Conservation (phyloP, 2,888 invertebrate genomes). For the Ariolimax columbianus region DNA sequence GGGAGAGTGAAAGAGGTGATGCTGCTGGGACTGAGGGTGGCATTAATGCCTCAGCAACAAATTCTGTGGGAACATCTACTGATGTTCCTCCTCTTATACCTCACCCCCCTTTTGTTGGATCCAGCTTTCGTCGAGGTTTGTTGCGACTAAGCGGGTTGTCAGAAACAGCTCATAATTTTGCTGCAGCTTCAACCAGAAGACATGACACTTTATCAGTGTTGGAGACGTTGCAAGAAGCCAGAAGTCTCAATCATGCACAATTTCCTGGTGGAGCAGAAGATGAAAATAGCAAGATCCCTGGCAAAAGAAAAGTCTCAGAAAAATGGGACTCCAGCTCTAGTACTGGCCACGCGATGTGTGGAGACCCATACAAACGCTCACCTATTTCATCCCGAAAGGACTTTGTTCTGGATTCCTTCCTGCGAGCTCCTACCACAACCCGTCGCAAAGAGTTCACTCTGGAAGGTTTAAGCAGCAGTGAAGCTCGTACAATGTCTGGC, state of each 20-base stretch:
- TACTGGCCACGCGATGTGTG: background rate
- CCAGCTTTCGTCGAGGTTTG: slow-evolving; percentile 27
- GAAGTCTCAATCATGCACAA: background rate
- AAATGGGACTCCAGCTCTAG: slow-evolving; percentile 22
- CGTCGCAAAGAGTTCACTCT: slow-evolving; percentile 73
- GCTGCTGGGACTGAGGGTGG: slow-evolving; percentile 27
- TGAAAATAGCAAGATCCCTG: slow-evolving; percentile 29
- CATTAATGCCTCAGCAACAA: slow-evolving; percentile 26
- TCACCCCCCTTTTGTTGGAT: slow-evolving; percentile 32
- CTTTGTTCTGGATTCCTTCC: slow-evolving; percentile 54
- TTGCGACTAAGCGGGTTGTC: slow-evolving; percentile 32
- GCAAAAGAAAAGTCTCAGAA: slow-evolving; percentile 48
- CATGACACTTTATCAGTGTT: slow-evolving; percentile 44
- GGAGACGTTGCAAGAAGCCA: slow-evolving; percentile 41
- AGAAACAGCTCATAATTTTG: slow-evolving; percentile 44
- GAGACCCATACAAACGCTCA: slow-evolving; percentile 52
- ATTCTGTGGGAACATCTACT: background rate
- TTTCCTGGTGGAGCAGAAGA: background rate
- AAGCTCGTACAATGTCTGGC: slow-evolving; percentile 77
- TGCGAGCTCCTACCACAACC: slow-evolving; percentile 68
- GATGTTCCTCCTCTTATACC: slow-evolving; percentile 22
- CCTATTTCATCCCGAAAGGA: slow-evolving; percentile 57
- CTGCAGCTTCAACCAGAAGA: slow-evolving; percentile 47
- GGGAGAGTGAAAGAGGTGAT: background rate
- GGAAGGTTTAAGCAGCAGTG: slow-evolving; percentile 75